Percentiles rank a stretch among this genome's conserved stretches.
Conservation (phyloP, 1,140 invertebrate species). For the Panulirus ornatus region DNA sequence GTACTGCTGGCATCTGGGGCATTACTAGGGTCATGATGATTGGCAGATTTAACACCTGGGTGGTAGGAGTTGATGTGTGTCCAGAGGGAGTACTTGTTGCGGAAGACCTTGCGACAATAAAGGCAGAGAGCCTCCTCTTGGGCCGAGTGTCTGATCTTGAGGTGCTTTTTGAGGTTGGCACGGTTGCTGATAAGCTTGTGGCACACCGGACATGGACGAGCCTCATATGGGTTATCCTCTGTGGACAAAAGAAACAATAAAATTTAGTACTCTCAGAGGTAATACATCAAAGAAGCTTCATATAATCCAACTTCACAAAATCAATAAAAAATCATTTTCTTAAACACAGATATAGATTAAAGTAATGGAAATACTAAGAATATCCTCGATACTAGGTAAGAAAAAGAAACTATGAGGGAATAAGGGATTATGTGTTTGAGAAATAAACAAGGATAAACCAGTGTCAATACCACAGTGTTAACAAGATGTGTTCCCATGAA, state of each 20-base stretch:
- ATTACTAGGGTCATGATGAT: constrained; percentile 1
- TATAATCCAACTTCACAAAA: no score
- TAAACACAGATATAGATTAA: no score
- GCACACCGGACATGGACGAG: constrained; percentile 78
- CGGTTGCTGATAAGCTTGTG: constrained; percentile 79
- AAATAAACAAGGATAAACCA: no score
- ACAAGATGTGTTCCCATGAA: no score
- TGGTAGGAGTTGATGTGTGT: constrained; percentile 79
- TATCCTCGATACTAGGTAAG: no score
- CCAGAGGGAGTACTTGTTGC: constrained; percentile 76
- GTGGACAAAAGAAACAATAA: constrained; percentile 24
- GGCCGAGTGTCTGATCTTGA: constrained; percentile 78
- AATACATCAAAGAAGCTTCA: no score
- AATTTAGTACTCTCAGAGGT: no score
- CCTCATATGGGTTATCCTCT: constrained; percentile 75
- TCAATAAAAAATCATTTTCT: no score
- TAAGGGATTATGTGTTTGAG: no score
- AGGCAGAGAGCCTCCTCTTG: constrained; percentile 79
- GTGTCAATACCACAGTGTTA: no score
- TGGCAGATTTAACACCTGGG: constrained; percentile 67
- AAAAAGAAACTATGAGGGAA: no score
- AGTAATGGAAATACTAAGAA: no score
- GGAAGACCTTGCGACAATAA: constrained; percentile 76
- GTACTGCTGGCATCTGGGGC: constrained; percentile 29
- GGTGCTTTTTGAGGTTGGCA: constrained; percentile 79